Evolutionary conservation across 2,797 vertebrate genomes (phyloP), one percentile per base, ranked within the genome.

Genomic region (Dermochelys coriacea): DNA sequence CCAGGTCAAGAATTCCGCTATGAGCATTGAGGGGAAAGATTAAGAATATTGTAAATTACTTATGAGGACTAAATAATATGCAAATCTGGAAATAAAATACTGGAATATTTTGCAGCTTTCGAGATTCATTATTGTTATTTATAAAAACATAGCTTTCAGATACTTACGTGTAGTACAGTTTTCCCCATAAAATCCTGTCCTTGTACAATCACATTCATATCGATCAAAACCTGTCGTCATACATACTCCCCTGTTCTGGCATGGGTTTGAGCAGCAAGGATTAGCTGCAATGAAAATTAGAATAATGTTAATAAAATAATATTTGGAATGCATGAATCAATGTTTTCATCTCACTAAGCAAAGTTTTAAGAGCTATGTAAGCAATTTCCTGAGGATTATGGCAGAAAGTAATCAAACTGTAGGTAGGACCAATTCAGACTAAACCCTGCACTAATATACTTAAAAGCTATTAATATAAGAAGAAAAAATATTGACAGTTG

Each of bases 161-260:
- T 80, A 98, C 99, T 99, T 98, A 99, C 99, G 99, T 1, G 97
- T 98, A 0, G 98, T 98, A 95, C 99, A 99, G 98, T 99, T 99
- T 89, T 99, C 98, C 2, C 99, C 99, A 4, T 98, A 98, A 94
- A 90, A 99, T 5, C 99, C 99, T 0, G 99, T 99, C 4, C 99
- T 97, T 0, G 99, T 99, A 89, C 99, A 99, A 91, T 99, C 99
- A n/a, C 99, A 99, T 84, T 99, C 98, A 12, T 99, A 99, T 2
- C 25, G 88, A 34, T 98, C 98, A 4, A 98, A 64, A 34, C 98
- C 98, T 1, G 96, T 16, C 0, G 98, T 98, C 92, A 98, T 98
- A 94, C 99, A 99, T 0, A 99, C 98, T 1, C 99, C 99, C 90
- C 97, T 98, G 98, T 99, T 99, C 98, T 99, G 98, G 86, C 99